These are phyloP conservation scores for Phrynocephalus vlangalii DNA, from an alignment of 2,797 vertebrate genomes.

Conservation along the genomic window DNA sequence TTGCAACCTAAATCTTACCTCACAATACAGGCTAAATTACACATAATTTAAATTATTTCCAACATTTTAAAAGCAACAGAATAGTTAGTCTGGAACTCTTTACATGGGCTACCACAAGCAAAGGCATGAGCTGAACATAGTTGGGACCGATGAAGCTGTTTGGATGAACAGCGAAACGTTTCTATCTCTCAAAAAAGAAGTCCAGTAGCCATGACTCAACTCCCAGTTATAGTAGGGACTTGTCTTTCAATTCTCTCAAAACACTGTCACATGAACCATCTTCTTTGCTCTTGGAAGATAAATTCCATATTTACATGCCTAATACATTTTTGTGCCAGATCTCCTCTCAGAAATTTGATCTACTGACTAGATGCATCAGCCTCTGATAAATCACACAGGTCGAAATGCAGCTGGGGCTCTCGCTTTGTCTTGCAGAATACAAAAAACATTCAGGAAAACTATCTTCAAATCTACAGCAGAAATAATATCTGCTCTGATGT, in stretches of 20 bases:
- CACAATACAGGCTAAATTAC: background rate
- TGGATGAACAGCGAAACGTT: no score
- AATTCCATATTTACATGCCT: constrained; percentile 51
- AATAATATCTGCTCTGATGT: background rate
- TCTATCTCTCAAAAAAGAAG: no score
- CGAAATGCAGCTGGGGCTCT: background rate
- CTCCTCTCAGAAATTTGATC: constrained; percentile 58
- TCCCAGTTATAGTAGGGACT: background rate
- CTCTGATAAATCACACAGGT: constrained; percentile 33
- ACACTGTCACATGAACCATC: constrained; percentile 59
- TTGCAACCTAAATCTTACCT: background rate
- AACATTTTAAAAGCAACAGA: constrained; percentile 19
- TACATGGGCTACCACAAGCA: constrained; percentile 4
- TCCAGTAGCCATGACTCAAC: no score
- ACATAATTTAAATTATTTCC: background rate
- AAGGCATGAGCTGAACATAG: constrained; percentile 55
- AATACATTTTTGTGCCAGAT: constrained; percentile 60
- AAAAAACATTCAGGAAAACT: constrained; percentile 4
- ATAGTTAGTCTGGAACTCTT: background rate
- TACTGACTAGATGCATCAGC: constrained; percentile 54
- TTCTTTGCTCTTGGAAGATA: constrained; percentile 60
- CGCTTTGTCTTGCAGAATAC: constrained; percentile 31
- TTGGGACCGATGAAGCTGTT: no score
- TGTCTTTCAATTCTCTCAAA: constrained; percentile 38
- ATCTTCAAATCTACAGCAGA: constrained; percentile 9